Evolutionary conservation across 2,797 vertebrate genomes (phyloP), one percentile per base, ranked within the genome.

Genomic region (Betta splendens): DNA sequence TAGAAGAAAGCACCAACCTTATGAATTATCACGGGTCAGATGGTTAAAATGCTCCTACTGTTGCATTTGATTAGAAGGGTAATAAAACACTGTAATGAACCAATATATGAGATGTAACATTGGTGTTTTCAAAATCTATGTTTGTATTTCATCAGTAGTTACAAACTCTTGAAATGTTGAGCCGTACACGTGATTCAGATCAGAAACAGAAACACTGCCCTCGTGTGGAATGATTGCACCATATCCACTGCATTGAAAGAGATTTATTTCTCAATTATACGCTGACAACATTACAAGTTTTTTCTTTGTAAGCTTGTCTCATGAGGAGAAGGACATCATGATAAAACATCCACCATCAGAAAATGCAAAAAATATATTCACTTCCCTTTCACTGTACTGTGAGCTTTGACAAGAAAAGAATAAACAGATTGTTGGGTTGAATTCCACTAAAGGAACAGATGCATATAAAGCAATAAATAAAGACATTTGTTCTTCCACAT

Each of bases 331-430:
- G 65, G 73, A 72, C 60, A 21, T 64, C 22, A 26, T 65, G 64
- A 79, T 61, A 71, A 79, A 73, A 60, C 72, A 80, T 70, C 73
- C 66, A 47, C 72, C 68, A 76, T 84, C 54, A 59, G 70, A 75
- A 77, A 81, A 79, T 87, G 85, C 80, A 88, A 89, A 89, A n/a
- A 88, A 88, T 87, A 87, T 80, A 80, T 73, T 81, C 65, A 67
- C 81, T 86, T 88, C 85, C 84, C 80, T 88, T 88, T 88, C 75
- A 79, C 74, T 57, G 26, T 71, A 58, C 59, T 57, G 59, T 40
- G 26, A 62, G 51, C 77, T 81, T 79, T 65, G 54, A 57, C 66
- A 74, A 83, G 66, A 73, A 69, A 77, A 78, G 43, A 81, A 65
- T 28, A 43, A 77, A 56, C 20, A 61, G 69, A 77, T 60, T 45